A percentile compares a stretch with the other conserved stretches of the same genome.
These are phyloP conservation scores for Nebria brevicollis DNA, from an alignment of 2,888 invertebrate genomes.

Conservation along the genomic window DNA sequence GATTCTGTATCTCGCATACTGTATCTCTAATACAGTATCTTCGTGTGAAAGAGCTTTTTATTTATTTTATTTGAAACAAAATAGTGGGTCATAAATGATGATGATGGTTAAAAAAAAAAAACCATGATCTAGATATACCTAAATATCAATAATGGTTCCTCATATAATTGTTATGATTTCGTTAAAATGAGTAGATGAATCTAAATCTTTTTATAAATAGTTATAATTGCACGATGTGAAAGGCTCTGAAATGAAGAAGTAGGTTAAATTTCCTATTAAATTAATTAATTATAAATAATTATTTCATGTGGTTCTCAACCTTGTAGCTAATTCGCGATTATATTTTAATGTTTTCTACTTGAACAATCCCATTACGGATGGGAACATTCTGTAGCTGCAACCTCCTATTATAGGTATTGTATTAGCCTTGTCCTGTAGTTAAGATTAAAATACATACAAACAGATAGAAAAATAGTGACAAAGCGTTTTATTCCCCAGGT, in stretches of 20 bases:
- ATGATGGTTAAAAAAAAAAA: neutral
- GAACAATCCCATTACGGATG: neutral
- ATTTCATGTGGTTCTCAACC: constrained; percentile 27
- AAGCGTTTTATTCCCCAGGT: neutral
- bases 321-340: constrained; percentile 2
- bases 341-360: neutral
- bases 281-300: constrained; percentile 38
- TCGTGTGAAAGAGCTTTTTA: no score
- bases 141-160: neutral
- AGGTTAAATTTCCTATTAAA: constrained; percentile 33
- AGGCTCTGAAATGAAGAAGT: constrained; percentile 36
- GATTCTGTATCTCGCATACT: no score
- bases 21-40: no score
- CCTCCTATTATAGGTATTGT: neutral
- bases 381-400: neutral
- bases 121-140: neutral
- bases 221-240: constrained; percentile 22
- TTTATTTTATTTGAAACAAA: neutral
- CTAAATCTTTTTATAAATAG: neutral
- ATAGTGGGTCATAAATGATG: neutral
- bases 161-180: neutral
- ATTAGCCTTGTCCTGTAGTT: neutral
- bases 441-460: neutral
- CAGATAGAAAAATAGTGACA: neutral
- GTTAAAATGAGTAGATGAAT: constrained; percentile 1